Percentiles rank a stretch among this genome's conserved stretches.
phyloP scores from a whole-genome alignment of 2,888 invertebrate genomes.

The Metopia argyrocephala region DNA sequence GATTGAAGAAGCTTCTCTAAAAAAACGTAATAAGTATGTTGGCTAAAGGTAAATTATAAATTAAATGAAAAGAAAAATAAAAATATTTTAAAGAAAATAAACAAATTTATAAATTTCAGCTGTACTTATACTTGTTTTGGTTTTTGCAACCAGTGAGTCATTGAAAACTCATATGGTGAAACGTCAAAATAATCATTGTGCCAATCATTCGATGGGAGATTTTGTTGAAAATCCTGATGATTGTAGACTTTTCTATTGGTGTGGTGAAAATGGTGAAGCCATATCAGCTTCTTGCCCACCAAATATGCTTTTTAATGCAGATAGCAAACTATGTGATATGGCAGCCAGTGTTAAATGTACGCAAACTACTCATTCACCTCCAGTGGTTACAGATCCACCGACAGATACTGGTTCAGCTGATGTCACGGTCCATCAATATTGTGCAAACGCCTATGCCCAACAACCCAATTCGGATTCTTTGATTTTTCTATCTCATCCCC shows the following conservation, averaged over 20 bases:
- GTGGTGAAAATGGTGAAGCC: slow-evolving; percentile 70
- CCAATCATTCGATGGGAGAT: slow-evolving; percentile 70
- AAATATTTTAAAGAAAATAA: background rate
- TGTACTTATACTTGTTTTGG: background rate
- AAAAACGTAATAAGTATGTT: background rate
- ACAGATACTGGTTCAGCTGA: slow-evolving; percentile 2
- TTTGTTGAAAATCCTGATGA: slow-evolving; percentile 73
- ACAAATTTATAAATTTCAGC: background rate
- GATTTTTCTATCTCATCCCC: slow-evolving; percentile 72
- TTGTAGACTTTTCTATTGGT: slow-evolving; percentile 74
- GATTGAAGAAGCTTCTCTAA: background rate
- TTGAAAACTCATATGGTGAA: background rate
- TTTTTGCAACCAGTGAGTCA: background rate
- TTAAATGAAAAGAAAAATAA: no score
- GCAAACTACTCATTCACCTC: background rate
- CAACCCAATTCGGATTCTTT: slow-evolving; percentile 58
- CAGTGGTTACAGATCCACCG: slow-evolving; percentile 3
- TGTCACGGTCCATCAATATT: slow-evolving; percentile 29
- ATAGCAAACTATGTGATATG: slow-evolving; percentile 74
- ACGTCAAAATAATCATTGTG: slow-evolving; percentile 65
- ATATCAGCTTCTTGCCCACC: slow-evolving; percentile 74
- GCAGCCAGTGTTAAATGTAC: slow-evolving; percentile 70
- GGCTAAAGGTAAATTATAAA: background rate
- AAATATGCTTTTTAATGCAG: slow-evolving; percentile 76
- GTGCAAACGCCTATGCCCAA: slow-evolving; percentile 27